These are phyloP conservation scores for Margaritifera margaritifera DNA, from an alignment of 2,888 invertebrate genomes.

Conservation along the genomic window DNA sequence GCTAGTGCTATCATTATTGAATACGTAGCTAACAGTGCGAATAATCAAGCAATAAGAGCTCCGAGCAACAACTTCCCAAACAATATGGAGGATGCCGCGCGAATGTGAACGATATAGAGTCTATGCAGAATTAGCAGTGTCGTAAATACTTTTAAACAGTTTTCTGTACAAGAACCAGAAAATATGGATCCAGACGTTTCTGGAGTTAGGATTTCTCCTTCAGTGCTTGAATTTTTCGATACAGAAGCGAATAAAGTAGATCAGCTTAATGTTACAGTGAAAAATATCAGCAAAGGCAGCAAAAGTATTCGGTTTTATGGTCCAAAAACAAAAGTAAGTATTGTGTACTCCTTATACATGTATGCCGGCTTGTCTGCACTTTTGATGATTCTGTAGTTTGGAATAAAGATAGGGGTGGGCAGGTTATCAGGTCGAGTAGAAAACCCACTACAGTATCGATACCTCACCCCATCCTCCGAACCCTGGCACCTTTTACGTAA, in stretches of 20 bases:
- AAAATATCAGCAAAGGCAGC: constrained; percentile 68
- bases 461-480: no score
- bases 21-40: constrained; percentile 14
- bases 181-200: constrained; percentile 66
- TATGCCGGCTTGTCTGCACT: no score
- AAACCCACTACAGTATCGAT: no score
- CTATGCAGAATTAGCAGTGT: not conserved
- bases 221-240: constrained; percentile 67
- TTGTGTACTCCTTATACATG: not conserved
- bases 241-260: constrained; percentile 57
- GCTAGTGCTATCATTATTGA: constrained; percentile 5
- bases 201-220: constrained; percentile 68
- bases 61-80: constrained; percentile 65
- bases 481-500: no score
- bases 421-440: no score
- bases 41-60: constrained; percentile 29
- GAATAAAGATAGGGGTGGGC: no score
- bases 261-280: constrained; percentile 64
- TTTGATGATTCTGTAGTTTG: no score
- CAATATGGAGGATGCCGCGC: constrained; percentile 54
- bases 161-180: not conserved
- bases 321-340: constrained; percentile 67
- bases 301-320: constrained; percentile 69
- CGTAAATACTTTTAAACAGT: not conserved
- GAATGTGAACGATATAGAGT: constrained; percentile 1